phyloP scores from a whole-genome alignment of 2,113 vertebrate genomes.

The Sisor rabdophorus region DNA sequence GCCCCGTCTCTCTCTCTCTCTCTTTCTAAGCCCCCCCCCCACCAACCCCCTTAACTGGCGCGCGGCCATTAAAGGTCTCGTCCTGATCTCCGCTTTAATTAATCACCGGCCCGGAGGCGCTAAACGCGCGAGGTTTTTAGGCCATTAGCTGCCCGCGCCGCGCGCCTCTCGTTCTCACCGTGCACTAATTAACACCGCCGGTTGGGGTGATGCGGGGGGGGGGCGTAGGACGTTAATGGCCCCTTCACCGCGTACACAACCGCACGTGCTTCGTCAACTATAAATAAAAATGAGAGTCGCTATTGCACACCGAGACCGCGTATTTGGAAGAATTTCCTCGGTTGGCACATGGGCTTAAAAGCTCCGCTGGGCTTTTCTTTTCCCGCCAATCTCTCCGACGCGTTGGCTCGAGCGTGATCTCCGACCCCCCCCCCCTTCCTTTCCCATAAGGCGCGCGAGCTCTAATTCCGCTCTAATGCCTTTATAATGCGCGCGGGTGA shows the following conservation, averaged over 20 bases:
- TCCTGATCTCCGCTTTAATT: slow-evolving; percentile 46
- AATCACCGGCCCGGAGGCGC: slow-evolving; percentile 47
- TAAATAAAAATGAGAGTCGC: background rate
- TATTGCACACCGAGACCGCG: background rate
- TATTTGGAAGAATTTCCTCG: background rate
- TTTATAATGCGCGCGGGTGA: slow-evolving; percentile 54
- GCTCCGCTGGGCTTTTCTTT: background rate
- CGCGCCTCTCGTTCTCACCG: slow-evolving; percentile 39
- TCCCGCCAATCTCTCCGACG: background rate
- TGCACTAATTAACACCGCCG: slow-evolving; percentile 30
- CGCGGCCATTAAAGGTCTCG: slow-evolving; percentile 51
- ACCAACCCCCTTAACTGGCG: slow-evolving; percentile 35
- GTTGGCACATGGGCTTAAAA: slow-evolving; percentile 3
- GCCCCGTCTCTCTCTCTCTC: slow-evolving; percentile 2
- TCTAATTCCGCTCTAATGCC: slow-evolving; percentile 55
- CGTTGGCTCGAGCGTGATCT: slow-evolving; percentile 6
- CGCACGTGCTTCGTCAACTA: background rate
- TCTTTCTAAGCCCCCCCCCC: slow-evolving; percentile 4
- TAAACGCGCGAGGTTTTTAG: slow-evolving; percentile 48
- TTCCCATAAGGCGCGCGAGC: slow-evolving; percentile 20
- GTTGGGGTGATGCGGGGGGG: background rate
- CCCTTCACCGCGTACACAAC: background rate
- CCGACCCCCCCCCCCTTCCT: background rate
- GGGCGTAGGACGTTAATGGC: background rate
- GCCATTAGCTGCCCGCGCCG: slow-evolving; percentile 46